Conservation (phyloP, 2,113 vertebrate genomes). For the Pyxicephalus adspersus region DNA sequence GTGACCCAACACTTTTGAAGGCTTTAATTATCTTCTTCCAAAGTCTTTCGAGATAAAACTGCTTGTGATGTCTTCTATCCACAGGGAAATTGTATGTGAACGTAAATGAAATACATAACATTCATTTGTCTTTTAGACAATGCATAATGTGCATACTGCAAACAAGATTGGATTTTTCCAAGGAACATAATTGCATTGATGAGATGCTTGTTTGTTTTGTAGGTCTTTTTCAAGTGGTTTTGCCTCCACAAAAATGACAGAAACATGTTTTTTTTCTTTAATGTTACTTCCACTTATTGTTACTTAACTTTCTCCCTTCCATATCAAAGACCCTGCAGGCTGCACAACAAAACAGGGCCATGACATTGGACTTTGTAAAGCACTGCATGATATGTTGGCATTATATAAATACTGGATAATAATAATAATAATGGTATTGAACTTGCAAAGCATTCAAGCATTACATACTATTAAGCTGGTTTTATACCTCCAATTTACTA, state of each 20-base stretch:
- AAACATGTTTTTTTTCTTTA: slow-evolving; percentile 22
- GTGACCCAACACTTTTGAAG: slow-evolving; percentile 32
- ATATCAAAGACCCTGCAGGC: not conserved
- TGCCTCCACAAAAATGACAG: not conserved
- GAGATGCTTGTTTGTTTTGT: slow-evolving; percentile 32
- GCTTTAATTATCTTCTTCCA: slow-evolving; percentile 33
- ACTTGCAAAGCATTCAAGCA: too few relatives aligned
- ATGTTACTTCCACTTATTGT: not conserved
- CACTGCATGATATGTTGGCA: too few relatives aligned
- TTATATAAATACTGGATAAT: too few relatives aligned
- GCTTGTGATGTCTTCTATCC: slow-evolving; percentile 35
- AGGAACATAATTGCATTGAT: slow-evolving; percentile 44
- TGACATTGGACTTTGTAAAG: too few relatives aligned
- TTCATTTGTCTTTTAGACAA: slow-evolving; percentile 35
- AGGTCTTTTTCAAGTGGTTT: not conserved
- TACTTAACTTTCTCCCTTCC: not conserved
- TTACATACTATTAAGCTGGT: too few relatives aligned
- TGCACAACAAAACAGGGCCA: not conserved
- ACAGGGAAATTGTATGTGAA: slow-evolving; percentile 9
- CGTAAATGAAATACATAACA: slow-evolving; percentile 17
- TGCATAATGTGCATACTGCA: not conserved
- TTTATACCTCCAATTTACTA: not conserved
- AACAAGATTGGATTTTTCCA: slow-evolving; percentile 24
- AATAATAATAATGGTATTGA: not conserved
- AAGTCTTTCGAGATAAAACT: slow-evolving; percentile 28